A percentile compares a stretch with the other conserved stretches of the same genome.
Conservation (phyloP, 2,797 vertebrate species). For the Girardinus metallicus region DNA sequence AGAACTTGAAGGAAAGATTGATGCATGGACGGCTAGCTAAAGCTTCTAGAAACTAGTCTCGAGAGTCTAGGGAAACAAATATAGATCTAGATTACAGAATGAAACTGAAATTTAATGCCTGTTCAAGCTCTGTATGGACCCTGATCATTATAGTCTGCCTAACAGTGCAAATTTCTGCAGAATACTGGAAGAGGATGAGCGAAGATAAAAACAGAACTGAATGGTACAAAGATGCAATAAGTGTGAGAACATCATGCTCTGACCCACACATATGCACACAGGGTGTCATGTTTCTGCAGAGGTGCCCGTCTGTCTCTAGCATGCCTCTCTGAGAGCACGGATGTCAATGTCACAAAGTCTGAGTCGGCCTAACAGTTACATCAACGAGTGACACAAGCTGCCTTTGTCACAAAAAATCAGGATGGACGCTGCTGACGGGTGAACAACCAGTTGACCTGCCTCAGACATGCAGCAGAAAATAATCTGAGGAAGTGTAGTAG, state of each 20-base stretch:
- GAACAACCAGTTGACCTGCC: conserved; percentile 2
- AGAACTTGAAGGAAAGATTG: not conserved
- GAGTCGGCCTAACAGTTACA: conserved; percentile 51
- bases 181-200: not conserved
- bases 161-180: conserved; percentile 13
- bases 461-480: not conserved
- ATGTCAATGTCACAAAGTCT: conserved; percentile 69
- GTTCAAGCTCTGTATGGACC: not conserved
- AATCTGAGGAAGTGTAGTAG: not conserved
- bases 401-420: conserved; percentile 39
- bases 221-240: conserved; percentile 68
- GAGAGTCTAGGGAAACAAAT: not conserved
- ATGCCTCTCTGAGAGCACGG: conserved; percentile 49
- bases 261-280: conserved; percentile 21
- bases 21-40: not conserved
- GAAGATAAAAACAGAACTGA: conserved; percentile 39
- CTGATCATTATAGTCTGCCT: conserved; percentile 2
- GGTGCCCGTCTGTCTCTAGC: conserved; percentile 72
- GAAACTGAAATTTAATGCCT: not conserved
- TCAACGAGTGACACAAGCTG: conserved; percentile 45
- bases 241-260: conserved; percentile 46
- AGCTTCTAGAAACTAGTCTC: not conserved
- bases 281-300: conserved; percentile 68
- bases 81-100: not conserved
- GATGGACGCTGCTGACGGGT: conserved; percentile 12